Conservation (phyloP, 2,888 invertebrate genomes). For the Acrocera orbiculus region DNA sequence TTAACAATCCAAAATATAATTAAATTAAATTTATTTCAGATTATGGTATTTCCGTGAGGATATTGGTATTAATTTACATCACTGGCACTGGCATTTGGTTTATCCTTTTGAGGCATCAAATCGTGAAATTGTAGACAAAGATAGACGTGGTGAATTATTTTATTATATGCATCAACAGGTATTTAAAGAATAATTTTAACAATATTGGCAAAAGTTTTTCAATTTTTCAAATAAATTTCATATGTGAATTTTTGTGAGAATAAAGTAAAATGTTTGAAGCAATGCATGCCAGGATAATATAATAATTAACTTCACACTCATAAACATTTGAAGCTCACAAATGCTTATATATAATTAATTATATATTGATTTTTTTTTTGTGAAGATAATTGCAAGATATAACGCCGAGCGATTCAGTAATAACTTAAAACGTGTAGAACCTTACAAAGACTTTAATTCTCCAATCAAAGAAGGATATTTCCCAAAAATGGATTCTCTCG, state of each 20-base stretch:
- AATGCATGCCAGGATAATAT: no score
- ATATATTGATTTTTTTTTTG: conserved; percentile 1
- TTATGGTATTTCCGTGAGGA: conserved; percentile 51
- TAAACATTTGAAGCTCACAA: no score
- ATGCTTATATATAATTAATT: no score
- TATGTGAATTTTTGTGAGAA: no score
- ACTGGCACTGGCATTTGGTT: conserved; percentile 43
- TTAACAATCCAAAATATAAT: not conserved
- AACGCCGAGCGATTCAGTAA: conserved; percentile 56
- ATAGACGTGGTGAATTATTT: conserved; percentile 60
- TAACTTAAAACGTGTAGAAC: conserved; percentile 39
- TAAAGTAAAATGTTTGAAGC: no score
- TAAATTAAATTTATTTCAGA: conserved; percentile 20
- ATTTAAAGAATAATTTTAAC: no score
- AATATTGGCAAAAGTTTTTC: no score
- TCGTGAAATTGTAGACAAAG: conserved; percentile 39
- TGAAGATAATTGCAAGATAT: conserved; percentile 37
- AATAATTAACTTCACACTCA: no score
- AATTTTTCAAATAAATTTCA: no score
- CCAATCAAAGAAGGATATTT: conserved; percentile 60
- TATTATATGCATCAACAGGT: conserved; percentile 57
- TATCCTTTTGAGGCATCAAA: conserved; percentile 56
- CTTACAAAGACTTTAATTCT: conserved; percentile 42
- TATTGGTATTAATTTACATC: conserved; percentile 35
- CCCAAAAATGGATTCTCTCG: conserved; percentile 57